phyloP scores from a whole-genome alignment of 2,113 vertebrate genomes.

The Tragelaphus strepsiceros region DNA sequence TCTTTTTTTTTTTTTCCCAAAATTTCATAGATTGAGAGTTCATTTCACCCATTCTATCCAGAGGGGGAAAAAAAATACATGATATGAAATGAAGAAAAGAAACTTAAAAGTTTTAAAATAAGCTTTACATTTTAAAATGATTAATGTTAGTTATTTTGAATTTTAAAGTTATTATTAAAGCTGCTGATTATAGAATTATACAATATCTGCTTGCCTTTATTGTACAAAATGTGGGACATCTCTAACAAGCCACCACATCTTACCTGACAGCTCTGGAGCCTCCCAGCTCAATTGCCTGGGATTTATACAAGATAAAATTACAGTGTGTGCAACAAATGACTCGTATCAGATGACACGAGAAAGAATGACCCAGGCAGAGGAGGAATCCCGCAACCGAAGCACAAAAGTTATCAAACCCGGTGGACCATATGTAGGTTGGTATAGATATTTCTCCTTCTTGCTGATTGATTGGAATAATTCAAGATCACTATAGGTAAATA shows the following conservation, averaged over 20 bases:
- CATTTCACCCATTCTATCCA: neutral
- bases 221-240: constrained; percentile 31
- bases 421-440: constrained; percentile 86
- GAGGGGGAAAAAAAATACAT: neutral
- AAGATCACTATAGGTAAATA: constrained; percentile 60
- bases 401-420: constrained; percentile 93
- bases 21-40: constrained; percentile 1
- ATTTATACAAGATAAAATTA: constrained; percentile 91
- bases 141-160: neutral
- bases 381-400: constrained; percentile 89
- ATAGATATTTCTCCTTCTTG: constrained; percentile 58
- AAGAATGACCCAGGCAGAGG: constrained; percentile 89
- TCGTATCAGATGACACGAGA: constrained; percentile 90
- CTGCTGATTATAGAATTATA: neutral
- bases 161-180: neutral
- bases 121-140: constrained; percentile 13
- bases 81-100: neutral
- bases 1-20: rapidly evolving
- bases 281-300: constrained; percentile 89
- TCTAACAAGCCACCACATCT: constrained; percentile 64
- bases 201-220: constrained; percentile 18
- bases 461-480: constrained; percentile 55
- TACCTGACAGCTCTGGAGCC: constrained; percentile 84
- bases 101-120: constrained; percentile 38
- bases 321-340: constrained; percentile 91